Evolutionary conservation across 2,113 vertebrate genomes (phyloP), one percentile per base, ranked within the genome.

Genomic region (Phyllostomus hastatus): DNA sequence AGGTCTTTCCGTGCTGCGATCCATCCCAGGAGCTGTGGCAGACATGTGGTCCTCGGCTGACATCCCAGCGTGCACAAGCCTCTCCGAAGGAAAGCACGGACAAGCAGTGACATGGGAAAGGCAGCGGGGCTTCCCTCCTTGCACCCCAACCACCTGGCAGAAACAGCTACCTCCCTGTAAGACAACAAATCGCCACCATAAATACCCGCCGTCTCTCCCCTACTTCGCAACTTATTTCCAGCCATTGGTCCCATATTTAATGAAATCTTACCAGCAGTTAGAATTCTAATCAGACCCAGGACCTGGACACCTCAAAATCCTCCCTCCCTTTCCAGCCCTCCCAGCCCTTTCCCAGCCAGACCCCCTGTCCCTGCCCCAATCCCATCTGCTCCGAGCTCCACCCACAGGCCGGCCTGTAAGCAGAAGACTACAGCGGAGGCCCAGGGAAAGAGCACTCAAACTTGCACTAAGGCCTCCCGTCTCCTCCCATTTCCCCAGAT

Each of bases 251-350:
- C 31, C 9, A 0, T 64, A 38, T 46, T 83, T 93, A 76, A 54
- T 79, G 75, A 96, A 96, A 93, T 86, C 28, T 72, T 79, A 94
- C 41, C 87, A 87, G 81, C 35, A 82, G 43, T 43, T 57, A 57
- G 86, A 89, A 75, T 43, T 24, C 52, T 61, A 67, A 64, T 75
- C 75, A 88, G 95, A 79, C 17, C 75, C 66, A 94, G 54, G 76
- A 83, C 52, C 41, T 26, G 16, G 66, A 35, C 46, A 17, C 76
- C 24, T 79, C 35, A 24, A 79, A 43, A 35, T 57, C 20, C n/a
- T 38, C 59, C 35, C 26, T 82, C 76, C 46, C 52, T 38, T 33
- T 4, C 26, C 35, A 4, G 16, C 11, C 0, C 1, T 31, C 11
- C 10, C 16, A 7, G 14, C 12, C 38, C 5, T 38, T 76, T 48